Evolutionary conservation across 2,113 vertebrate species (phyloP), one percentile per base, ranked within the genome.

Genomic region (Calyptomena viridis): DNA sequence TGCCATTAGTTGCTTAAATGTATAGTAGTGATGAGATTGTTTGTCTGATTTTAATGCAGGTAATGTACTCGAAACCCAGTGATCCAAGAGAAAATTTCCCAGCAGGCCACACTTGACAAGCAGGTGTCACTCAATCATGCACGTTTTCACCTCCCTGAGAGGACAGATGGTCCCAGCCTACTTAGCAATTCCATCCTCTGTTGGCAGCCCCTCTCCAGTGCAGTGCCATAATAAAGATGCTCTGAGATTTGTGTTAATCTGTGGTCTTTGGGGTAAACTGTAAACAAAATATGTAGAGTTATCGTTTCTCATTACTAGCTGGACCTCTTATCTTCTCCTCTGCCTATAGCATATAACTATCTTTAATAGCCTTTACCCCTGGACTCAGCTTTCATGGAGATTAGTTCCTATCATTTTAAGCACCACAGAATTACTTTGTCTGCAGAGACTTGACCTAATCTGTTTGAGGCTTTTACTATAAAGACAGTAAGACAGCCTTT

Each of bases 121-220:
- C 98, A 98, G 98, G 98, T 99, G 98, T 98, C 98, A 98, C 97
- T 99, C 98, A 98, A 98, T 98, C 98, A 98, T 76, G 90, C 76
- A 86, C 94, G 81, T 87, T 96, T 97, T 97, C 93, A 86, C 92
- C 95, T 97, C 97, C 96, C 95, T 96, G 69, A 95, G 97, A 97
- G 97, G 97, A 97, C 98, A 98, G 97, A 98, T 97, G 97, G 98
- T 97, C 98, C 96, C 96, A 95, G 93, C 89, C 96, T 97, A 96
- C 97, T 98, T 98, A 98, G 98, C 94, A 94, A 98, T 98, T 98
- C 96, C 96, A 97, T 85, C 97, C 97, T 97, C 95, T 96, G 92
- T 96, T 97, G 97, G 94, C 95, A 98, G 93, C 94, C 90, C 87
- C 91, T 94, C 87, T 94, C 97, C 96, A 96, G 96, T 90, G 81